These are phyloP conservation scores for Anorthoa munda DNA, from an alignment of 2,888 invertebrate genomes.

Conservation along the genomic window DNA sequence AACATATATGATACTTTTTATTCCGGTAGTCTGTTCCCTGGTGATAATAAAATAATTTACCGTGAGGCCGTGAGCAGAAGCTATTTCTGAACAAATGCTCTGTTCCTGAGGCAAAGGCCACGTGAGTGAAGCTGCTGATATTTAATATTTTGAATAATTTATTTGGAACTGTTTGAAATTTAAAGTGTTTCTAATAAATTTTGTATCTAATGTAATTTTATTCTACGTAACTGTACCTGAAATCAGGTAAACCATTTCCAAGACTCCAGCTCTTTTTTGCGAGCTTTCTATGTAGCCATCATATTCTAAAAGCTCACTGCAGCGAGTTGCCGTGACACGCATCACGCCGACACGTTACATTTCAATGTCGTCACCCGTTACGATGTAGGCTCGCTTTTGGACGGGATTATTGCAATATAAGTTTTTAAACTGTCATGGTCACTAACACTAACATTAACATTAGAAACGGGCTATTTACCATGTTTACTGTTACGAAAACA, in stretches of 20 bases:
- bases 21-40: no score
- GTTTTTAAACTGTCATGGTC: no score
- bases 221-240: not conserved
- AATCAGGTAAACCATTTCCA: not conserved
- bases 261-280: not conserved
- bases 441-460: no score
- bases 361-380: constrained; percentile 50
- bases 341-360: constrained; percentile 31
- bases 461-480: no score
- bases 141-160: no score
- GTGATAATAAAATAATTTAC: no score
- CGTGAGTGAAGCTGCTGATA: no score
- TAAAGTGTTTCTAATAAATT: not conserved
- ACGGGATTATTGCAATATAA: constrained; percentile 26
- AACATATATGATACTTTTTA: no score
- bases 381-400: constrained; percentile 9
- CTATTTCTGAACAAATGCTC: no score
- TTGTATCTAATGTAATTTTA: not conserved
- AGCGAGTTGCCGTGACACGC: constrained; percentile 31
- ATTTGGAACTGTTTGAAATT: not conserved
- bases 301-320: constrained; percentile 30
- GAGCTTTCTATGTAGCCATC: not conserved
- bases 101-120: no score
- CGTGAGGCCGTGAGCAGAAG: no score
- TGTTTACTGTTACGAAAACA: no score